These are phyloP conservation scores for Listrodromus nycthemerus DNA, from an alignment of 2,888 invertebrate genomes.

Conservation along the genomic window DNA sequence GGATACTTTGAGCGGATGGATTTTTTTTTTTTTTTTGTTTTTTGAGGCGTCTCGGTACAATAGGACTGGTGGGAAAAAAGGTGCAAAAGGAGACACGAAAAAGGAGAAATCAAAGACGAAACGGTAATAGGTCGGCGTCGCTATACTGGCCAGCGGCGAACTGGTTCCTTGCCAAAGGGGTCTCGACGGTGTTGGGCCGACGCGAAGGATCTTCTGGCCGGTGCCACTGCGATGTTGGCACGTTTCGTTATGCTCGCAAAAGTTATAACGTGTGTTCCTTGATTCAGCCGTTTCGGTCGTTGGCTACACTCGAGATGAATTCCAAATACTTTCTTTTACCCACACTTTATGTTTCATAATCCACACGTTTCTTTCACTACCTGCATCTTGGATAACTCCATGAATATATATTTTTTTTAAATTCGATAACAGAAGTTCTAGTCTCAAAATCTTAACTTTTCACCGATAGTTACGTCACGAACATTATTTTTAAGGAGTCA, in stretches of 20 bases:
- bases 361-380: too few species aligned
- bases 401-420: too few species aligned
- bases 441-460: too few species aligned
- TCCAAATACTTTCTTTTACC: too few species aligned
- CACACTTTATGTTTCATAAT: too few species aligned
- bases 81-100: slow-evolving; percentile 3
- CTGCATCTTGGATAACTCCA: too few species aligned
- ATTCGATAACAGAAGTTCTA: too few species aligned
- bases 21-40: too few species aligned
- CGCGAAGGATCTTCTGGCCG: slow-evolving; percentile 61
- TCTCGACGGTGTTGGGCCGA: slow-evolving; percentile 64
- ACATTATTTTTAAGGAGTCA: too few species aligned
- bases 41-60: neutral
- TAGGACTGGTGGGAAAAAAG: neutral
- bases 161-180: slow-evolving; percentile 71
- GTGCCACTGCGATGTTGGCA: slow-evolving; percentile 68
- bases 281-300: neutral
- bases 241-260: slow-evolving; percentile 48
- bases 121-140: slow-evolving; percentile 69
- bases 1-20: slow-evolving; percentile 43
- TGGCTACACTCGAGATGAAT: neutral
- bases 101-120: slow-evolving; percentile 52
- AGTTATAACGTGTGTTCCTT: neutral
- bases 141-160: slow-evolving; percentile 56
- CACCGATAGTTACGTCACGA: too few species aligned